Percentiles rank a stretch among this genome's conserved stretches.
Conservation (phyloP, 2,888 invertebrate genomes). For the Metellina segmentata region DNA sequence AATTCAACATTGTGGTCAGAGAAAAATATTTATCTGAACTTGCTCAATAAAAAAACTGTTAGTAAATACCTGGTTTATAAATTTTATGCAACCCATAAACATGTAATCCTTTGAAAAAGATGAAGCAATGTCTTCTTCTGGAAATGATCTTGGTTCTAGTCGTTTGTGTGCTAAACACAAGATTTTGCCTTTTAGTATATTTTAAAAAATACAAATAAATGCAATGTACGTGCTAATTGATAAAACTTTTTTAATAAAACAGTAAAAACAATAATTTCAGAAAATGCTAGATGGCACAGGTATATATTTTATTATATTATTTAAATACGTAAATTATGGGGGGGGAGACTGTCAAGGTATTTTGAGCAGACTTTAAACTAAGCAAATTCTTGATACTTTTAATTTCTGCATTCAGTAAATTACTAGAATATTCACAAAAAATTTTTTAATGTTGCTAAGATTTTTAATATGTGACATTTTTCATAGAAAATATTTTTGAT, state of each 20-base stretch:
- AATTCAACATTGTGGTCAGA: not conserved
- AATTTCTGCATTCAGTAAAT: too few species aligned
- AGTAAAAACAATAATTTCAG: not conserved
- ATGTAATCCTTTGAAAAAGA: constrained; percentile 87
- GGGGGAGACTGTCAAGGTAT: too few species aligned
- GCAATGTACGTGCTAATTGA: not conserved
- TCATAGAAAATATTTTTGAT: too few species aligned
- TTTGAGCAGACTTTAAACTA: too few species aligned
- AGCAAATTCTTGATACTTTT: too few species aligned
- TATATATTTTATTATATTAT: too few species aligned
- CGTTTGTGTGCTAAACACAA: constrained; percentile 86
- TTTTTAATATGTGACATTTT: too few species aligned
- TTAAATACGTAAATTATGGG: too few species aligned
- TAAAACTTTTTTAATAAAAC: not conserved
- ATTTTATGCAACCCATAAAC: constrained; percentile 95
- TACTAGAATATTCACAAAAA: too few species aligned
- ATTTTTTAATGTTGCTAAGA: too few species aligned
- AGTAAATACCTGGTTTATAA: constrained; percentile 88
- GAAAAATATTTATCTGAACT: not conserved
- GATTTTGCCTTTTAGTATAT: too few species aligned
- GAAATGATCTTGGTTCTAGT: constrained; percentile 92
- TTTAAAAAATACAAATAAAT: not conserved
- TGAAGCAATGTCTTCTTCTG: constrained; percentile 89
- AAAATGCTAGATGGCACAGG: too few species aligned
- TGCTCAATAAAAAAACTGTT: not conserved